phyloP scores from a whole-genome alignment of 2,113 vertebrate genomes.

The Phaethon lepturus region DNA sequence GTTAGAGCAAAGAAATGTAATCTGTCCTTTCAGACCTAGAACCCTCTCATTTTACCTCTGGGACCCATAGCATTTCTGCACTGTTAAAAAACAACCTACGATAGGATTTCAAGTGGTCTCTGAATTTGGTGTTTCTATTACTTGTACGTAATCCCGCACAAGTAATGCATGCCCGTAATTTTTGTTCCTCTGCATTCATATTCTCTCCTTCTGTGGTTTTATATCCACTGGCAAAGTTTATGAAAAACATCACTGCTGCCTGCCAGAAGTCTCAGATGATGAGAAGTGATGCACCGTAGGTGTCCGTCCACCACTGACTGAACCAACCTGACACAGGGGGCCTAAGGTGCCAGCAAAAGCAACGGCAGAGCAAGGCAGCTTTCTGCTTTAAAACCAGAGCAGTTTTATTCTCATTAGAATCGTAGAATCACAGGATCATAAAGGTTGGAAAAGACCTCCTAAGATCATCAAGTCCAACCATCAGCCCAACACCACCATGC shows the following conservation, averaged over 20 bases:
- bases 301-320: not conserved
- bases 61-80: not conserved
- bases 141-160: not conserved
- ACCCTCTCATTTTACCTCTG: not conserved
- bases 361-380: not conserved
- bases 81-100: not conserved
- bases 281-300: not conserved
- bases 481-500: too few species aligned
- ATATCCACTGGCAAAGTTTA: not conserved
- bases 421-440: too few species aligned
- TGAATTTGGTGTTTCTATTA: not conserved
- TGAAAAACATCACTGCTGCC: not conserved
- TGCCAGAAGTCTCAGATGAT: not conserved
- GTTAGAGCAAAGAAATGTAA: not conserved
- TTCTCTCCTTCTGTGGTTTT: not conserved
- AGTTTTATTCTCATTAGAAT: not conserved
- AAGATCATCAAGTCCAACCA: too few species aligned
- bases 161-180: not conserved
- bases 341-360: not conserved
- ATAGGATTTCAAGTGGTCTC: not conserved
- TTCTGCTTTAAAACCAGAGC: not conserved
- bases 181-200: not conserved
- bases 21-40: not conserved
- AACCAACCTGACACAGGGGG: not conserved
- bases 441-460: too few species aligned